These are phyloP conservation scores for Sciurus carolinensis DNA, from an alignment of 2,797 vertebrate species.

Conservation along the genomic window DNA sequence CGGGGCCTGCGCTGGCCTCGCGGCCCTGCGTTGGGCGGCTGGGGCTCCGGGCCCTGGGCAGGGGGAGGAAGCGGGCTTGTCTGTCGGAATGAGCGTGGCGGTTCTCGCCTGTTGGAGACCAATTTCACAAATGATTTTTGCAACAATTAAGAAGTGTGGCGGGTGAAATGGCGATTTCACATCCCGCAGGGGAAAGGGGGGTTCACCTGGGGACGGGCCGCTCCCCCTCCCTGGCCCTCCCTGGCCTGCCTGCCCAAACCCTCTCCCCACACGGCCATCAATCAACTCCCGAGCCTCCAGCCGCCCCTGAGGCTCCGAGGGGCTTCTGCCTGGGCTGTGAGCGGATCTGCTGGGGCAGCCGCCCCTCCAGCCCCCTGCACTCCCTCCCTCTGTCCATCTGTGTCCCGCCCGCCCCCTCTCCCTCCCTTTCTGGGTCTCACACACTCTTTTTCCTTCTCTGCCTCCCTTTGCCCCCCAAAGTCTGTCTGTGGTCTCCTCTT, in stretches of 20 bases:
- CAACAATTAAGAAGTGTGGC: slow-evolving; percentile 97
- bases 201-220: slow-evolving; percentile 90
- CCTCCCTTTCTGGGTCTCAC: neutral
- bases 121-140: slow-evolving; percentile 99
- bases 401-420: neutral
- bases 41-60: slow-evolving; percentile 68
- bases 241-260: neutral
- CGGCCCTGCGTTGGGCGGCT: neutral
- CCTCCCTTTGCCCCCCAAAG: neutral
- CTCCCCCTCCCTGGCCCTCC: slow-evolving; percentile 83
- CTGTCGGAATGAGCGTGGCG: slow-evolving; percentile 92
- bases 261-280: neutral
- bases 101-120: slow-evolving; percentile 94
- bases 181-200: slow-evolving; percentile 92
- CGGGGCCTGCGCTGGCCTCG: neutral
- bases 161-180: slow-evolving; percentile 98
- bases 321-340: neutral
- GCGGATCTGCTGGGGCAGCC: neutral
- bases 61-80: slow-evolving; percentile 82
- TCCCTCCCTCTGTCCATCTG: neutral
- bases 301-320: rapidly evolving
- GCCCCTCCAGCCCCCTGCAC: neutral
- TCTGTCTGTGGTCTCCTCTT: neutral
- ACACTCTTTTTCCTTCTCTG: slow-evolving; percentile 57
- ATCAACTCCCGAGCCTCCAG: neutral